Base-by-base conservation (phyloP, 2,888 invertebrate species). In the Dichetophora obliterata region DNA sequence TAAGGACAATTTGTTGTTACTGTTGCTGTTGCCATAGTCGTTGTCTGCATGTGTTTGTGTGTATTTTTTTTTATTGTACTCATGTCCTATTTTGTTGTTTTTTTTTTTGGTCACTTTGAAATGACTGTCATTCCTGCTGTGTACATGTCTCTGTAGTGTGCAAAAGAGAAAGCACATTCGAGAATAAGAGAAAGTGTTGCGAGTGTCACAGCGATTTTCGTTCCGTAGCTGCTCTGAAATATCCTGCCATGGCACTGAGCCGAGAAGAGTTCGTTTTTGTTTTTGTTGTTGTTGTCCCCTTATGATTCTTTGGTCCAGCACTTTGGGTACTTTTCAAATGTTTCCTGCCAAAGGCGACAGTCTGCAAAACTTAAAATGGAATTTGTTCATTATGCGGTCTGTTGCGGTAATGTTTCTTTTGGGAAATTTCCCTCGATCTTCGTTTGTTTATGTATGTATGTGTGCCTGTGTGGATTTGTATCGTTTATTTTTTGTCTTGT, bases 381-480 rank as follows among this genome's bases (percentile, higher is more conserved):
- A 81, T 78, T 79, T 75, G 78, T 84, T 86, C 86, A 86, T 87
- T 87, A 87, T 86, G 86, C 85, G 85, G 87, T 87, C 84, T 85
- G 83, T 78, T 84, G 85, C 87, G 87, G 87, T 87, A 87, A 85
- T 86, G 84, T 85, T 84, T 81, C 83, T 85, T 82, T 80, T 81
- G 84, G 82, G 82, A 82, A 83, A 82, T 84, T 81, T 80, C 77
- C 76, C 43, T 59, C 22, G 48, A 61, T 43, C 37, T 52, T n/a
- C 43, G 31, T 16, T 54, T 61, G 71, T 27, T 6, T 50, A 14
- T 43, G 66, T 43, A n/a, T 37, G n/a, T 37, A 31, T 54, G 57
- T 59, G 63, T 68, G 61, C 54, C 19, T 16, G 31, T 48, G 43
- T 24, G n/a, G 22, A 16, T 24, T 22, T 76, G 34, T 75, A 72